Evolutionary conservation across 2,888 invertebrate genomes (phyloP), one percentile per base, ranked within the genome.

Genomic region (Hirtodrosophila duncani): DNA sequence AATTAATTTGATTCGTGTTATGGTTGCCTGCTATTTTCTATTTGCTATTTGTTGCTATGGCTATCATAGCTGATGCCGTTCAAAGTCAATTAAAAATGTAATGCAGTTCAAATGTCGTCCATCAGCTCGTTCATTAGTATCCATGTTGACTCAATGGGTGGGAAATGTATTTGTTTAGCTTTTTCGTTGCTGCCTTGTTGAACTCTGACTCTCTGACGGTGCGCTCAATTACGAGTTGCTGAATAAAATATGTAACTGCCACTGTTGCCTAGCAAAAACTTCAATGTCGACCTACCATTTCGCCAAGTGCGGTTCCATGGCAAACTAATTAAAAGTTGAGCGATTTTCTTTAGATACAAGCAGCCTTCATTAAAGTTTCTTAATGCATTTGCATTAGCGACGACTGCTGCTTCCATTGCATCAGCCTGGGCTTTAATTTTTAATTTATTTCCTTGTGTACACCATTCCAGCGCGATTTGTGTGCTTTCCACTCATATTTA

Each of bases 311-410:
- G 48, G 42, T 42, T 69, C 70, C 74, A 62, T 36, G 41, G 59
- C 67, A 78, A 80, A 78, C 78, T 80, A 75, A 75, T 75, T 75
- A 75, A 78, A 75, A 75, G 58, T 75, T 74, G 67, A 66, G 59
- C 67, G 67, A 63, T 74, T 75, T 58, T 72, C 80, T 49, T 57
- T 44, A 43, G 60, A 41, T 57, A 55, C 62, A 63, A 74, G 65
- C 78, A 63, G 55, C 51, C 57, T 61, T 58, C 42, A 66, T 60
- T 67, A 44, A 61, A 71, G 63, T 68, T 77, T 63, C 59, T 61
- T 52, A 27, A 26, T 50, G 58, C 42, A 55, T 62, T 63, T 58
- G 42, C 56, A 50, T 56, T 51, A 23, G 37, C 23, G 39, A 29
- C 36, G 39, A 10, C 21, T 41, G 50, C 50, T 26, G 49, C 3